These are phyloP conservation scores for Crossocerus cetratus DNA, from an alignment of 2,888 invertebrate genomes.

Conservation along the genomic window DNA sequence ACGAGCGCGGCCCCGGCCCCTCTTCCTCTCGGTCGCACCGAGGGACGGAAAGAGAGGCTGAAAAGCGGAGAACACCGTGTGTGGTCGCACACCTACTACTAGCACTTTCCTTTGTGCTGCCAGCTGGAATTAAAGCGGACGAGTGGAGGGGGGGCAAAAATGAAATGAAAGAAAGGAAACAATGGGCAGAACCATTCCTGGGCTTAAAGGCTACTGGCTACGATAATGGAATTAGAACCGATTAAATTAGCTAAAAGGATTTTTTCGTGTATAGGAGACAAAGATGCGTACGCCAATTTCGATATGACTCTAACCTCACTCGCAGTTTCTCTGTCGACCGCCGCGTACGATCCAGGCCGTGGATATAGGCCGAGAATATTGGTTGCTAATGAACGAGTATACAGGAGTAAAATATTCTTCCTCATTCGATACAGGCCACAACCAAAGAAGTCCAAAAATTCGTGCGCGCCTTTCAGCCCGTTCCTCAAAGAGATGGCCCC, in stretches of 20 bases:
- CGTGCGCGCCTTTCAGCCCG: too few species aligned
- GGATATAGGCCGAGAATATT: too few species aligned
- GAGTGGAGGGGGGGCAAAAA: slow-evolving; percentile 25
- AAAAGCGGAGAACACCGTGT: slow-evolving; percentile 13
- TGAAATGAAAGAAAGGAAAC: slow-evolving; percentile 56
- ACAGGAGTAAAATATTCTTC: too few species aligned
- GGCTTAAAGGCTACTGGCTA: slow-evolving; percentile 48
- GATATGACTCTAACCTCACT: not conserved
- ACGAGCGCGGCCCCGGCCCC: slow-evolving; percentile 20
- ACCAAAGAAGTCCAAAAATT: too few species aligned
- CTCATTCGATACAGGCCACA: too few species aligned
- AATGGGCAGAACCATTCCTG: slow-evolving; percentile 46
- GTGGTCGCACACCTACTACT: slow-evolving; percentile 27
- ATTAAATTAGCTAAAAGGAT: slow-evolving; percentile 65
- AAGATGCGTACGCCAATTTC: slow-evolving; percentile 29
- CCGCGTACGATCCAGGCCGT: slow-evolving; percentile 12
- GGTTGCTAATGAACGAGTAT: too few species aligned
- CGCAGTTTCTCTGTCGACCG: slow-evolving; percentile 2
- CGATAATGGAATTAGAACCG: slow-evolving; percentile 62
- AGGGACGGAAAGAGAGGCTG: slow-evolving; percentile 10
- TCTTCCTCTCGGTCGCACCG: not conserved
- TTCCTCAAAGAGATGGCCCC: too few species aligned
- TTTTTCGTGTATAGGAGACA: slow-evolving; percentile 41
- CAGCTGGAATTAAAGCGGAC: slow-evolving; percentile 24
- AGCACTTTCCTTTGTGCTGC: slow-evolving; percentile 26